These are phyloP conservation scores for Caenorhabditis sp. DNA, from an alignment of 2,888 invertebrate genomes.

Conservation along the genomic window DNA sequence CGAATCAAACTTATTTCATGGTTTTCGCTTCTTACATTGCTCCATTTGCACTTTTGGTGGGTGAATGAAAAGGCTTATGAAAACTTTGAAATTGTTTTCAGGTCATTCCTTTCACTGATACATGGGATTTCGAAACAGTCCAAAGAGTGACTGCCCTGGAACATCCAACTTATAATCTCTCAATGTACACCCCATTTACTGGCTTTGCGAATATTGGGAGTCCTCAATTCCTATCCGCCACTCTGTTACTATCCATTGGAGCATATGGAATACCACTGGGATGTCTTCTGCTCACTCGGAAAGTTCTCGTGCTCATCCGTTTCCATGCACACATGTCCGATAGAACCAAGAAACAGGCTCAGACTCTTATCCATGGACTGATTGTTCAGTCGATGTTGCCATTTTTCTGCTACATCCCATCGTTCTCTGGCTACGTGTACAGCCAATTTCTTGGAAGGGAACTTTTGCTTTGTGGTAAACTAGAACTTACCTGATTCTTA, in stretches of 20 bases:
- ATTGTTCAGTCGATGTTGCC: constrained; percentile 54
- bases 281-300: constrained; percentile 40
- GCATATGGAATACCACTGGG: constrained; percentile 53
- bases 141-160: constrained; percentile 18
- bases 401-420: constrained; percentile 48
- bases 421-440: constrained; percentile 43
- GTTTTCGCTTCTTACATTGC: constrained; percentile 40
- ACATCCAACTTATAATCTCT: constrained; percentile 55
- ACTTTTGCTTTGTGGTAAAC: constrained; percentile 30
- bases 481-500: neutral
- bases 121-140: constrained; percentile 48
- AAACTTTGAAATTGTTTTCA: neutral
- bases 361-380: constrained; percentile 53
- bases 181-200: constrained; percentile 38
- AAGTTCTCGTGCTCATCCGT: constrained; percentile 44
- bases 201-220: constrained; percentile 44
- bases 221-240: constrained; percentile 49
- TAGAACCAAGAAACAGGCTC: constrained; percentile 57
- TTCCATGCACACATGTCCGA: constrained; percentile 60
- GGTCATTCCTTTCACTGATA: constrained; percentile 52
- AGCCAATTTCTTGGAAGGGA: constrained; percentile 41
- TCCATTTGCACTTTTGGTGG: constrained; percentile 38
- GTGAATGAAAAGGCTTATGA: neutral
- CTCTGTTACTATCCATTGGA: constrained; percentile 43
- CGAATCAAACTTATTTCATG: constrained; percentile 45